Conservation (phyloP, 1,140 invertebrate species). For the Melitaea cinxia region DNA sequence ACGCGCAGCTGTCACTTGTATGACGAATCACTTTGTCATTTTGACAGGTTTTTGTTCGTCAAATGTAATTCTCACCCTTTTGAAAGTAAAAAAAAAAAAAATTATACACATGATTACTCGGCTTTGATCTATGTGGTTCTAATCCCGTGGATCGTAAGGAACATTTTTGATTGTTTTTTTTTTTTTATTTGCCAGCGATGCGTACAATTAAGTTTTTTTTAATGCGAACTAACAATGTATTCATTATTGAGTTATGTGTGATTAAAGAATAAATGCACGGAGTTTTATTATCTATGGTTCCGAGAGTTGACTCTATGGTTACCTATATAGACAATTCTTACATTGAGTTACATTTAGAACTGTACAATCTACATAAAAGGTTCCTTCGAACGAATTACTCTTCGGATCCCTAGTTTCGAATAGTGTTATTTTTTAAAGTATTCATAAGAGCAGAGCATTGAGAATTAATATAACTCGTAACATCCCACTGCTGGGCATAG, state of each 20-base stretch:
- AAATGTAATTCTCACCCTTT: conserved; percentile 73
- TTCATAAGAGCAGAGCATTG: too few relatives aligned
- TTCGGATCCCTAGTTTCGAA: too few relatives aligned
- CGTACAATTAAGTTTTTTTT: conserved; percentile 16
- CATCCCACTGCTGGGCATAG: too few relatives aligned
- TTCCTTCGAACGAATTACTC: too few relatives aligned
- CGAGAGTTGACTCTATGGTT: neutral
- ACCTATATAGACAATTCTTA: too few relatives aligned
- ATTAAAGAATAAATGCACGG: neutral
- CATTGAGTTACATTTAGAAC: too few relatives aligned
- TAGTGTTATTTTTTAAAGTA: too few relatives aligned
- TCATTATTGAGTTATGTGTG: neutral
- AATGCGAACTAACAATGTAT: conserved; percentile 4
- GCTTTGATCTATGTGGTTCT: neutral
- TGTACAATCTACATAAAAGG: too few relatives aligned
- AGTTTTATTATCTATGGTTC: neutral
- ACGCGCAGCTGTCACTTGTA: conserved; percentile 65
- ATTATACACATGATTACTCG: conserved; percentile 16
- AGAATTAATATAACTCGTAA: too few relatives aligned
- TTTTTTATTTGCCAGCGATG: conserved; percentile 7
- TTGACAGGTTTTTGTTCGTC: conserved; percentile 68
- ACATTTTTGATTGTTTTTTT: neutral
- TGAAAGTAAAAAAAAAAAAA: conserved; percentile 43
- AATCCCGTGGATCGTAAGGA: neutral
- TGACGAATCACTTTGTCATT: conserved; percentile 77